phyloP scores from a whole-genome alignment of 2,888 invertebrate genomes.

The Odontocerum albicorne region DNA sequence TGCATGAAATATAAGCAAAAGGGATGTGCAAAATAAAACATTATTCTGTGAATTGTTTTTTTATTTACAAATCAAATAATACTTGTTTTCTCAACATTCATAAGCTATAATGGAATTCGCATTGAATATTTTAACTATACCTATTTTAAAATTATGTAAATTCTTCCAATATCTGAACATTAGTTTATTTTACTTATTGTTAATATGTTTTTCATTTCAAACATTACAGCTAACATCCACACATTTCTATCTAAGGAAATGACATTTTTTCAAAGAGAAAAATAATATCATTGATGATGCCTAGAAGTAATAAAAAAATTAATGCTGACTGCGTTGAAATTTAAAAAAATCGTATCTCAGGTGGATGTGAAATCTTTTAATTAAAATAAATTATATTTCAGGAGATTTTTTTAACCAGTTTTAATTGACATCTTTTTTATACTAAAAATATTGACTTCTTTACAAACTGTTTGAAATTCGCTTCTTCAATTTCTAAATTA shows the following conservation, averaged over 20 bases:
- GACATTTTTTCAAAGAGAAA: conserved; percentile 2
- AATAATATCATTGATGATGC: conserved; percentile 3
- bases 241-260: conserved; percentile 25
- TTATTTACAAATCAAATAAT: conserved; percentile 21
- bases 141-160: conserved; percentile 1
- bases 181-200: not conserved
- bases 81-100: conserved; percentile 26
- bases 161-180: not conserved
- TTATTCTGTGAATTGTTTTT: too few relatives aligned
- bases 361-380: too few relatives aligned
- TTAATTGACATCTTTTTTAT: too few relatives aligned
- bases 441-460: too few relatives aligned
- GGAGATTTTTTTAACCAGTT: too few relatives aligned
- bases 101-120: conserved; percentile 19
- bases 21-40: too few relatives aligned
- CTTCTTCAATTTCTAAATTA: too few relatives aligned
- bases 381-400: too few relatives aligned
- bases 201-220: conserved; percentile 9
- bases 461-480: too few relatives aligned
- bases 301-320: not conserved
- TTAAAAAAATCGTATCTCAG: too few relatives aligned
- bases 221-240: conserved; percentile 29
- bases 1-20: too few relatives aligned
- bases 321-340: conserved; percentile 2
- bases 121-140: conserved; percentile 16